Evolutionary conservation across 2,113 vertebrate species (phyloP).

Genomic region (Menura novaehollandiae): DNA sequence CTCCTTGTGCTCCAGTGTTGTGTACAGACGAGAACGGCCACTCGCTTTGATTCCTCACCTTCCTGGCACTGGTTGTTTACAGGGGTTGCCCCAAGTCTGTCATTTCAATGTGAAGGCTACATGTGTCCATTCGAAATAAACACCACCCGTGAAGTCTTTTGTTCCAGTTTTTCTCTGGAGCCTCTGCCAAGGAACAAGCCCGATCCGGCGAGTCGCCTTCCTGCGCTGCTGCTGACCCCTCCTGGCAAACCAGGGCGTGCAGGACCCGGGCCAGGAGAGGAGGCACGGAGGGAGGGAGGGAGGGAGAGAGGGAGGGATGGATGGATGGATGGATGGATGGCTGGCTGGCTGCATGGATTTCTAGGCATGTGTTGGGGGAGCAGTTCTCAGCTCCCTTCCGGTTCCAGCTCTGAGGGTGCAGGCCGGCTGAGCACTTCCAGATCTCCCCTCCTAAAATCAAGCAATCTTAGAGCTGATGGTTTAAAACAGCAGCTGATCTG

Average conservation of each 20-base stretch:
- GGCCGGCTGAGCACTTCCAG: not conserved
- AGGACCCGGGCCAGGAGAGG: not conserved
- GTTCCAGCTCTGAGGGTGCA: not conserved
- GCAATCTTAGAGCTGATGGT: not conserved
- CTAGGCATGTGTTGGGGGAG: rapidly evolving
- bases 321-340: not conserved
- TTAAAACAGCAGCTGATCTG: not conserved
- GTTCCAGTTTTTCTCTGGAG: not conserved
- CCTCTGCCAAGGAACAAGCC: not conserved
- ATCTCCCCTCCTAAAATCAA: not conserved
- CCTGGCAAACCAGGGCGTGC: not conserved
- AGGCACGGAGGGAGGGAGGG: not conserved
- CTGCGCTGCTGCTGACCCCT: not conserved
- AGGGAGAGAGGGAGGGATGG: not conserved
- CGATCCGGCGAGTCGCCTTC: rapidly evolving
- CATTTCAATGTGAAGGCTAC: not conserved
- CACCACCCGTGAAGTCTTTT: not conserved
- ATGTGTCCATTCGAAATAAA: not conserved
- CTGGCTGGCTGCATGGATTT: not conserved
- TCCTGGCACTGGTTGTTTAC: conserved; percentile 48
- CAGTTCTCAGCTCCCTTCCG: not conserved
- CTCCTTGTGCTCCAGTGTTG: not conserved
- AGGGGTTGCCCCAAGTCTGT: not conserved
- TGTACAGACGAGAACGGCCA: not conserved
- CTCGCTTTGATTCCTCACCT: not conserved